Evolutionary conservation across 1,140 invertebrate genomes (phyloP), one percentile per base, ranked within the genome.

Genomic region (Drosophila varians): DNA sequence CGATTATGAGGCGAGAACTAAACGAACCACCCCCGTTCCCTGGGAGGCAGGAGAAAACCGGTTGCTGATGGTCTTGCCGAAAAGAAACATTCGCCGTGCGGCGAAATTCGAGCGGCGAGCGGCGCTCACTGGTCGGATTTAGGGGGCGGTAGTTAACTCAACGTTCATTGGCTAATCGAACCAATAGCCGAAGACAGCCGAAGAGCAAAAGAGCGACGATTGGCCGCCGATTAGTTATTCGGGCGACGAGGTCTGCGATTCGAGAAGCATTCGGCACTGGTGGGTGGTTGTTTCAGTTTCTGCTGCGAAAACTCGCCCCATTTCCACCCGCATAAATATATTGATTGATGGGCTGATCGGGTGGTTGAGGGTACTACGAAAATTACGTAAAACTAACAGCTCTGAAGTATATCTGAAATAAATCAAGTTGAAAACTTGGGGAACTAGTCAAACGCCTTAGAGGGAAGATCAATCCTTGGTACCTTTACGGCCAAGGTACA

Each of bases 301-400:
- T 47, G 65, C 38, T 14, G 11, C 19, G 14, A 26, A 43, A 57
- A 58, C 62, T 64, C 62, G 62, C 52, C 62, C 45, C 28, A 66
- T 69, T 55, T 54, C 18, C 38, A 42, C 38, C 36, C 36, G 36
- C 36, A 14, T 38, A 16, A 18, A 16, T 42, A 71, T 82, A 83
- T 83, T 83, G 78, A 83, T 84, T 83, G 78, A 83, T 74, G 70
- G 58, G 57, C 58, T 28, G 26, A 8, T 4, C 36, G 49, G 62
- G 64, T 75, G 77, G 77, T 45, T 56, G 58, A 11, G 51, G 38
- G 7, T 51, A 28, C 34, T 42, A 34, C 1, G 9, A 42, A 57
- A 36, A 4, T 8, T 14, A 11, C 9, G 9, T 31, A 31, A n/a
- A 38, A 54, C 54, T 65, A 12, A 9, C 9, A 4, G 3, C 1